These are phyloP conservation scores for Diogma glabrata DNA, from an alignment of 2,888 invertebrate genomes.

Conservation along the genomic window DNA sequence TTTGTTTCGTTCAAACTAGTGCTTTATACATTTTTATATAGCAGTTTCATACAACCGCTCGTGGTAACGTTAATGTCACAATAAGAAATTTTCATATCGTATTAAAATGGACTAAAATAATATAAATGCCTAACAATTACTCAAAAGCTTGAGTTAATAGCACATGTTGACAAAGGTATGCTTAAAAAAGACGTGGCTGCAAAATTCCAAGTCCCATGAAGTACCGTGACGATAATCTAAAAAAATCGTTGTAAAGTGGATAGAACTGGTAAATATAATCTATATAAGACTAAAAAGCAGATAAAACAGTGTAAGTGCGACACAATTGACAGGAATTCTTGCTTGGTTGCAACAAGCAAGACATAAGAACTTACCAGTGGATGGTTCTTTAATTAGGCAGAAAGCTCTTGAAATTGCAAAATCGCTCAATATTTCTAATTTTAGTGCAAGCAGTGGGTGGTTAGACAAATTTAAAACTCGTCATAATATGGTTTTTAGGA, in stretches of 20 bases:
- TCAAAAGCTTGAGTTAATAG: not conserved
- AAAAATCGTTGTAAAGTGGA: not conserved
- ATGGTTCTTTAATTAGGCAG: not conserved
- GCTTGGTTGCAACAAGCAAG: not conserved
- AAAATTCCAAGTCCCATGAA: not conserved
- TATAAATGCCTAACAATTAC: not conserved
- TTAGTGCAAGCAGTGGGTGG: constrained; percentile 18
- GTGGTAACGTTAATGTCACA: no score
- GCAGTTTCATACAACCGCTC: no score
- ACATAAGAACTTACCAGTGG: not conserved
- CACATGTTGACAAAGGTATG: not conserved
- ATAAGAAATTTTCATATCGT: no score
- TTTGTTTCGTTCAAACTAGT: no score
- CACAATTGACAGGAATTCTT: not conserved
- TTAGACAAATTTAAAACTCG: constrained; percentile 18
- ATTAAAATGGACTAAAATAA: no score
- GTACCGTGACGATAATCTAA: not conserved
- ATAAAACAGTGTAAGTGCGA: not conserved
- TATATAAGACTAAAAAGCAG: no score
- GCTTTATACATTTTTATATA: no score
- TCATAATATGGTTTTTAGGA: not conserved
- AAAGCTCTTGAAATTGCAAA: not conserved
- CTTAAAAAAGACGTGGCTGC: not conserved
- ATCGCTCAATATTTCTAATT: constrained; percentile 10
- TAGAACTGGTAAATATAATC: no score